phyloP scores from a whole-genome alignment of 1,140 invertebrate genomes.

The Caenorhabditis brenneri region DNA sequence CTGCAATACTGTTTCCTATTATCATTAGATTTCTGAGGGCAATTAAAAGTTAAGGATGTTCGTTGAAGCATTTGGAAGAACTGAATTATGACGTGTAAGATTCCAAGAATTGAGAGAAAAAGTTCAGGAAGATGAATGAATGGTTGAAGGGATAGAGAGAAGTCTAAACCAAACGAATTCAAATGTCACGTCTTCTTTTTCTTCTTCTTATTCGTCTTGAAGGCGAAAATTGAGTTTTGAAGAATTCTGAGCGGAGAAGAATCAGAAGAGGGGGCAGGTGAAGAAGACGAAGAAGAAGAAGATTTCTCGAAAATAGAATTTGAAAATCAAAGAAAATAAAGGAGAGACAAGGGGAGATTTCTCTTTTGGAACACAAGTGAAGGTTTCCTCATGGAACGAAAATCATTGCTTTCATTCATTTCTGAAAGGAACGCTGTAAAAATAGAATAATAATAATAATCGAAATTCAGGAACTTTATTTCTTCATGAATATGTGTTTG shows the following conservation, averaged over 20 bases:
- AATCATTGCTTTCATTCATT: neutral
- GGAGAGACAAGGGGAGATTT: neutral
- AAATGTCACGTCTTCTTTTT: neutral
- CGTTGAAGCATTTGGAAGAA: neutral
- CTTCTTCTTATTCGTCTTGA: neutral
- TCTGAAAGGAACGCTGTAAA: no score
- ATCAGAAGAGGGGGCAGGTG: constrained; percentile 21
- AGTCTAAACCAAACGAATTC: no score
- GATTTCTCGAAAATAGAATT: constrained; percentile 19
- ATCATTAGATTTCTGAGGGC: no score
- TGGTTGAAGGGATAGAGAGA: no score
- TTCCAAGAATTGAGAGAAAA: neutral
- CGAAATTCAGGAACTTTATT: no score
- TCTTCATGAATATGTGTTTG: no score
- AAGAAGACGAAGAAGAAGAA: neutral
- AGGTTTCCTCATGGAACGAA: neutral
- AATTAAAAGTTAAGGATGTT: no score
- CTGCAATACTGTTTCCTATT: no score
- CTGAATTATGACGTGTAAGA: neutral
- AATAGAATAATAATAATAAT: no score
- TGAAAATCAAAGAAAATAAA: neutral
- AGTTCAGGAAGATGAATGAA: neutral
- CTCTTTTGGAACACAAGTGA: neutral
- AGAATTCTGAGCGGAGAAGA: neutral
- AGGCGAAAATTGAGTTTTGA: constrained; percentile 37